Conservation (phyloP, 2,888 invertebrate genomes). For the Psococerastis gibbosa region DNA sequence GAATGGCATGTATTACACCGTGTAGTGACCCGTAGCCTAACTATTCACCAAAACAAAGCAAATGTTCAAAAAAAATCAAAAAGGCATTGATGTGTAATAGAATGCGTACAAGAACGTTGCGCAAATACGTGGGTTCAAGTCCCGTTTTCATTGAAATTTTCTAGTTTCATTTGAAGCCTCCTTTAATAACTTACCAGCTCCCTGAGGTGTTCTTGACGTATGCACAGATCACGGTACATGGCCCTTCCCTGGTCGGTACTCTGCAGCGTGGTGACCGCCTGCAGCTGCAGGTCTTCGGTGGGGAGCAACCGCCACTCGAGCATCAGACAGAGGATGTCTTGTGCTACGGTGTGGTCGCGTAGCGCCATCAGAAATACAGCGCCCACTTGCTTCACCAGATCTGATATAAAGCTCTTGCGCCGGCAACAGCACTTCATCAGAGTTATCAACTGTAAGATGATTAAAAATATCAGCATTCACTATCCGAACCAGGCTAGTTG, state of each 20-base stretch:
- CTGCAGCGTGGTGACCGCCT: conserved; percentile 22
- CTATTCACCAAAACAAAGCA: too few species aligned
- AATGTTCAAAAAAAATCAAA: too few species aligned
- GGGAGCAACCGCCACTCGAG: conserved; percentile 53
- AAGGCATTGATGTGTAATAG: conserved; percentile 9
- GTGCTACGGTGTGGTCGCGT: conserved; percentile 41
- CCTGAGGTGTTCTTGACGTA: conserved; percentile 49
- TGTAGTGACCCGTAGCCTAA: too few species aligned
- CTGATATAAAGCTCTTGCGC: conserved; percentile 48
- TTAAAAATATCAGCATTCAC: too few species aligned
- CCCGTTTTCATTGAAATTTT: too few species aligned
- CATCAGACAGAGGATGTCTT: conserved; percentile 53
- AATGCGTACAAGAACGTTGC: too few species aligned
- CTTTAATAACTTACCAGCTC: conserved; percentile 45
- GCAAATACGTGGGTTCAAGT: too few species aligned
- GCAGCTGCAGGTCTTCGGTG: conserved; percentile 29
- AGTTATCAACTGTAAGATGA: conserved; percentile 38
- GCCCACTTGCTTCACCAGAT: conserved; percentile 44
- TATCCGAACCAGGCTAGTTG: too few species aligned
- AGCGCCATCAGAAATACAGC: conserved; percentile 54
- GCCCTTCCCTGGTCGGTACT: conserved; percentile 41
- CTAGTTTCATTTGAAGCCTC: too few species aligned
- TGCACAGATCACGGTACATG: conserved; percentile 49
- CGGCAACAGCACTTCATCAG: conserved; percentile 50
- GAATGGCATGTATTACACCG: too few species aligned